Conservation (phyloP, 2,888 invertebrate genomes). For the Stegana nigrithorax region DNA sequence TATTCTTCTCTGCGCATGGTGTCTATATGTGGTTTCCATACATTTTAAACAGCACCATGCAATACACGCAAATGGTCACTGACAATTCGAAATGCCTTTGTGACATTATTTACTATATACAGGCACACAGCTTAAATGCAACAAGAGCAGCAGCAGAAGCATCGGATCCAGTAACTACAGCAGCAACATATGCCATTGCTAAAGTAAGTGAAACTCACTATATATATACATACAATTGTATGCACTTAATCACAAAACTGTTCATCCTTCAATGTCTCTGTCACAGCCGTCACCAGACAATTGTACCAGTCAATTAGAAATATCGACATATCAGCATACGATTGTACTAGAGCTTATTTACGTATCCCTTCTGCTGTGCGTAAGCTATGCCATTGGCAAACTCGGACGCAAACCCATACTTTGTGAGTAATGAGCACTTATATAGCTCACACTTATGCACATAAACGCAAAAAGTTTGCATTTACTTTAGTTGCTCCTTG, state of each 20-base stretch:
- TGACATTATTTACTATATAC: constrained; percentile 47
- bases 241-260: no score
- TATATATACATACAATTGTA: no score
- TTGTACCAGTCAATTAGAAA: constrained; percentile 42
- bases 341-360: constrained; percentile 55
- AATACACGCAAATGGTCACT: constrained; percentile 49
- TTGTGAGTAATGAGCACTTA: constrained; percentile 45
- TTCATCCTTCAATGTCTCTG: no score
- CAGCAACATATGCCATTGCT: no score
- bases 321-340: constrained; percentile 51
- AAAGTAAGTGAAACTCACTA: no score
- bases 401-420: constrained; percentile 46
- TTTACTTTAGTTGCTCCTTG: no score
- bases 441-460: no score
- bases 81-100: constrained; percentile 48
- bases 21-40: constrained; percentile 66
- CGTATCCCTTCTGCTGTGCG: constrained; percentile 39
- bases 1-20: constrained; percentile 57
- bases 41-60: constrained; percentile 58
- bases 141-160: no score
- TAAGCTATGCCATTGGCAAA: constrained; percentile 44
- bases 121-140: constrained; percentile 18
- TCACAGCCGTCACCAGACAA: background rate
- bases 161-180: no score
- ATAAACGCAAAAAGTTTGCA: no score